A percentile compares a stretch with the other conserved stretches of the same genome.
phyloP scores from a whole-genome alignment of 2,797 vertebrate genomes.

The Enteromius afrohamiltoni region DNA sequence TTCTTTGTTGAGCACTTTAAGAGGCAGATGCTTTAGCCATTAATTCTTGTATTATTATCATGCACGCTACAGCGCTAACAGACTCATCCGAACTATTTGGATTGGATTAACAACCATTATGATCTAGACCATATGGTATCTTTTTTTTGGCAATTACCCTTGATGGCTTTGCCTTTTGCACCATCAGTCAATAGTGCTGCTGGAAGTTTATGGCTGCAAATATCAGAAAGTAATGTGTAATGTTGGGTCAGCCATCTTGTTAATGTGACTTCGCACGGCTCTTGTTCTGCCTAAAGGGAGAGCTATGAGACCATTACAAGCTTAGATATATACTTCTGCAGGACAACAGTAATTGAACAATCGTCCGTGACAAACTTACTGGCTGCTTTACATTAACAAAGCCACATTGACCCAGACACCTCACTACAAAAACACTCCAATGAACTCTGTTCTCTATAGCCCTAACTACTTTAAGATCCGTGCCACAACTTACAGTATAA shows the following conservation, averaged over 20 bases:
- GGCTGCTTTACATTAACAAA: constrained; percentile 8
- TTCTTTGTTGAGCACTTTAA: constrained; percentile 38
- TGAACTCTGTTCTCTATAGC: background rate
- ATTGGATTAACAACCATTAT: constrained; percentile 44
- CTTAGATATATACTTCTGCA: background rate
- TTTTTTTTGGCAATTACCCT: constrained; percentile 46
- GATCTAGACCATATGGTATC: constrained; percentile 40
- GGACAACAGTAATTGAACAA: constrained; percentile 27
- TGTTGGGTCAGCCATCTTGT: constrained; percentile 45
- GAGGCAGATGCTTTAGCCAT: constrained; percentile 23
- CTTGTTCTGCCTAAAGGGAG: constrained; percentile 29
- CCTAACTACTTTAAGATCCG: background rate
- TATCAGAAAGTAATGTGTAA: constrained; percentile 38
- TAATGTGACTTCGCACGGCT: constrained; percentile 38
- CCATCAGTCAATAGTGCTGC: constrained; percentile 17
- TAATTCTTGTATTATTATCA: constrained; percentile 43
- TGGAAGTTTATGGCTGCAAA: constrained; percentile 32
- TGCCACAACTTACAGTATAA: too few species aligned
- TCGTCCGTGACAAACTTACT: constrained; percentile 1
- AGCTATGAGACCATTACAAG: constrained; percentile 22
- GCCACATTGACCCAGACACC: background rate
- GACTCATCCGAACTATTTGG: constrained; percentile 8
- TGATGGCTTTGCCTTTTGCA: constrained; percentile 39
- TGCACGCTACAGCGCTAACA: constrained; percentile 1
- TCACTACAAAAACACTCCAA: background rate